phyloP scores from a whole-genome alignment of 2,797 vertebrate species.

The Hephaestus fuliginosus region DNA sequence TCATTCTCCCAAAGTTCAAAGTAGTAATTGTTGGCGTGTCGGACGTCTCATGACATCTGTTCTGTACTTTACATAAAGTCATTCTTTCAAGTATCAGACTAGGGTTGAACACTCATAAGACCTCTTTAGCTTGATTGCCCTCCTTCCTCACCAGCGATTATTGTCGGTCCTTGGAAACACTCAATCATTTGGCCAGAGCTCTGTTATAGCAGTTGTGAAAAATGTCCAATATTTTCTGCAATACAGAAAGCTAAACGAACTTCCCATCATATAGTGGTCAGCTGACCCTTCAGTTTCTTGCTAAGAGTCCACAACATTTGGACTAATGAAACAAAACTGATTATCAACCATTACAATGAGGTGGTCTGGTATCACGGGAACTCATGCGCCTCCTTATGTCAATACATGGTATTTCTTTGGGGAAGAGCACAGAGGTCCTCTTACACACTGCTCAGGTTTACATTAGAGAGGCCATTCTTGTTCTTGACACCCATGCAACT shows the following conservation, averaged over 20 bases:
- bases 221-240: neutral
- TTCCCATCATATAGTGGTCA: no score
- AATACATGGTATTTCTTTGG: no score
- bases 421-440: neutral
- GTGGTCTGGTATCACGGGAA: neutral
- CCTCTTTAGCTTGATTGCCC: neutral
- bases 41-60: neutral
- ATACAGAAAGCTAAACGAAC: no score
- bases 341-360: neutral
- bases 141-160: neutral
- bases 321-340: neutral
- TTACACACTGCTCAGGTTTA: neutral
- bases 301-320: neutral
- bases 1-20: neutral
- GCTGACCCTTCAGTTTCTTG: no score
- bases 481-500: neutral
- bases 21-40: neutral
- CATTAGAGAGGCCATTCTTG: neutral
- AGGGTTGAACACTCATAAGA: neutral
- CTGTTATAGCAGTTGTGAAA: neutral
- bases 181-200: neutral
- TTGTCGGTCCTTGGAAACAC: neutral
- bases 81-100: neutral
- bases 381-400: neutral
- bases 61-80: neutral